Evolutionary conservation across 2,888 invertebrate species (phyloP), one percentile per base, ranked within the genome.

Genomic region (Diplolepis rosae): DNA sequence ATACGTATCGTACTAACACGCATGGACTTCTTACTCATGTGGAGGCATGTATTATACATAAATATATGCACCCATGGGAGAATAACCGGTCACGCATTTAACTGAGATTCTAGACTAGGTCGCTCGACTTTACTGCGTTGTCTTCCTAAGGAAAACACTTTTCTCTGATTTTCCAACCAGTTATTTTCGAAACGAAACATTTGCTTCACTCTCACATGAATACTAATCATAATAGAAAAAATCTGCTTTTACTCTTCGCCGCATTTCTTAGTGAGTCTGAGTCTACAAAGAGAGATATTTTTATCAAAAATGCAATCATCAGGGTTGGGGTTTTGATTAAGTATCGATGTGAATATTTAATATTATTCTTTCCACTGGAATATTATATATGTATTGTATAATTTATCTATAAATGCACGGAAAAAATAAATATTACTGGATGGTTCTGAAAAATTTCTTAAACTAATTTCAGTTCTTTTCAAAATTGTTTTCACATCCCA

Each of bases 121-220:
- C 11, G 28, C 54, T 66, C n/a, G 28, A 13, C 11, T 42, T 18
- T 15, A 5, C 28, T 30, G 51, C 9, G 27, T 56, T 9, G 51
- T 65, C 54, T 69, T 71, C 66, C 48, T 68, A 66, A 32, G 48
- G 68, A 75, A 76, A 79, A 70, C 51, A 48, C 72, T 71, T 83
- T 84, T 85, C 82, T 82, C 80, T 79, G 73, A 18, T 80, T 84
- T 83, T 79, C 82, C 77, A 74, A 80, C 79, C 70, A 74, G 79
- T 82, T 81, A 69, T 70, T 69, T 50, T 52, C 72, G 51, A 71
- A 68, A 70, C 76, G 75, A 74, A 76, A 78, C 73, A 77, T 77
- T 79, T 75, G 75, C 74, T 75, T 77, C 76, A 75, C 78, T 80
- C 78, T 79, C 80, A 35, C 22, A 6, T n/a, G 11, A 18, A 56